Evolutionary conservation across 2,888 invertebrate species (phyloP).

Genomic region (Pachymerium ferrugineum): DNA sequence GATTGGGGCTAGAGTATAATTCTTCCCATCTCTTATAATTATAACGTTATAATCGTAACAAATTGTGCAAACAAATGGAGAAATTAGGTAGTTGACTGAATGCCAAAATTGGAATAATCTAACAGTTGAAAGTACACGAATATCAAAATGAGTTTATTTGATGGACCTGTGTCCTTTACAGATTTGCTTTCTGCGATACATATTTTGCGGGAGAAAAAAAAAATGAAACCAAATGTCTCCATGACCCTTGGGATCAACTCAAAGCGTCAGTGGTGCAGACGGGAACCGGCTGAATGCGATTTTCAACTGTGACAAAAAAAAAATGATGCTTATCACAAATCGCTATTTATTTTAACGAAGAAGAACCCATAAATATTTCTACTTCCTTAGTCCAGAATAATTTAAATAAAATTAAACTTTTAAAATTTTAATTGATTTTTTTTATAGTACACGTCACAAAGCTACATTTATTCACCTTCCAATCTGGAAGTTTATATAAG

Average conservation of each 20-base stretch:
- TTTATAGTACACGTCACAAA: too few relatives aligned
- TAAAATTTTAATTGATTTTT: too few relatives aligned
- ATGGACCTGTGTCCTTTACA: neutral
- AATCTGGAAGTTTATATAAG: too few relatives aligned
- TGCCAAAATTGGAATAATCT: neutral
- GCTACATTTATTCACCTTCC: too few relatives aligned
- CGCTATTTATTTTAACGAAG: neutral
- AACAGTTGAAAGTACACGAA: neutral
- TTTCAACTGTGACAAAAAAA: neutral
- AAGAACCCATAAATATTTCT: too few relatives aligned
- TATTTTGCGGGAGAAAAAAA: too few relatives aligned
- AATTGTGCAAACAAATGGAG: neutral
- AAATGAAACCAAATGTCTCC: neutral
- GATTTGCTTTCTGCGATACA: neutral
- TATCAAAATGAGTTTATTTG: neutral
- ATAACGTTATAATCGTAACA: too few relatives aligned
- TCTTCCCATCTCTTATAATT: too few relatives aligned
- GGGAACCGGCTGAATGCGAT: slow-evolving; percentile 10
- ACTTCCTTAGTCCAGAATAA: too few relatives aligned
- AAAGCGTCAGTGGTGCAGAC: neutral
- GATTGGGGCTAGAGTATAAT: too few relatives aligned
- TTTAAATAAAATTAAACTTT: too few relatives aligned
- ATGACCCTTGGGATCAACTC: slow-evolving; percentile 6
- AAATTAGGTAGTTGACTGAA: neutral
- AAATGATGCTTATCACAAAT: neutral